Percentiles rank a stretch among this genome's conserved stretches.
Conservation (phyloP, 1,140 invertebrate genomes). For the Papilio polytes region DNA sequence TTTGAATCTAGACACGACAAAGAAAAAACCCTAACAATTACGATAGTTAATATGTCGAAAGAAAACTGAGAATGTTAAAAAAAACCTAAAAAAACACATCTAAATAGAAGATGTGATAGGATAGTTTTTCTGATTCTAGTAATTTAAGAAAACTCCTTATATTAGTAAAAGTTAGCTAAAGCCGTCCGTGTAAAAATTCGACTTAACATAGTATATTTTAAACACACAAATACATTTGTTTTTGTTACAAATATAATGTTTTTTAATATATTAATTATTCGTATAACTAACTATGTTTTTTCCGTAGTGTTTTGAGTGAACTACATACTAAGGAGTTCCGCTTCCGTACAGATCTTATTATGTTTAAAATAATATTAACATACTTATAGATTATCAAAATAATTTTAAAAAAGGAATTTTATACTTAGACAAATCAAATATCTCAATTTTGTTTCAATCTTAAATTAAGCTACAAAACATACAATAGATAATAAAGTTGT, state of each 20-base stretch:
- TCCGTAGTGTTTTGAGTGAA: not conserved
- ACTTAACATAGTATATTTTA: not conserved
- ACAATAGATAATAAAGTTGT: no score
- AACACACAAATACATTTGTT: not conserved
- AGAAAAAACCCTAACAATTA: not conserved
- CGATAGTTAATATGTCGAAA: not conserved
- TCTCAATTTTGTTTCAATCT: no score
- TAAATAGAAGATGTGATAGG: no score
- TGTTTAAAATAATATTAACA: not conserved
- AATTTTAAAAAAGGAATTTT: not conserved
- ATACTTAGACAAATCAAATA: not conserved
- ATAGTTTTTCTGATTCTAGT: no score
- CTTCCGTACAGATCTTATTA: not conserved
- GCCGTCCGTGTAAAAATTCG: no score
- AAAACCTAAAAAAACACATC: not conserved
- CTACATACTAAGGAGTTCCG: not conserved
- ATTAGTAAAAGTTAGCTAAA: no score
- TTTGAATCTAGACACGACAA: conserved; percentile 8
- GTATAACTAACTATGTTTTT: not conserved
- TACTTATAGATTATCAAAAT: not conserved
- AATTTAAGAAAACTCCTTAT: no score
- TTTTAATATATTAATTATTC: conserved; percentile 7
- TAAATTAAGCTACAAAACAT: no score
- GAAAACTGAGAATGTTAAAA: not conserved
- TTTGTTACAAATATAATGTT: not conserved